phyloP scores from a whole-genome alignment of 1,140 invertebrate species.

The Rhagoletis pomonella region DNA sequence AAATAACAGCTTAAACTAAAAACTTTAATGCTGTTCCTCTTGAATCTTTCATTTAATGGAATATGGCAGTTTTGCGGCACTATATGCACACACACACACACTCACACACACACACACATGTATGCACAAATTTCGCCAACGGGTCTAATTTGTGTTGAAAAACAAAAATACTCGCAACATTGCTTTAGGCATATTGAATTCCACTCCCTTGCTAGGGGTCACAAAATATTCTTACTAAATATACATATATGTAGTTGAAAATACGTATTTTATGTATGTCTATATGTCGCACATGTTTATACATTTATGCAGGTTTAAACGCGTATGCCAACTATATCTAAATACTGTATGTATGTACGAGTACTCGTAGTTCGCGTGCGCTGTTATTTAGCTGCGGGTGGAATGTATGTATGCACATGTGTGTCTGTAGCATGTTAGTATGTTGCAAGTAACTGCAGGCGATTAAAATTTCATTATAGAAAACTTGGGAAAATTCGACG shows the following conservation, averaged over 20 bases:
- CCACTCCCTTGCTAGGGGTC: conserved; percentile 40
- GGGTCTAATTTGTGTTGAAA: conserved; percentile 55
- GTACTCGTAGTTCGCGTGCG: neutral
- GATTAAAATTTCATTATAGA: conserved; percentile 50
- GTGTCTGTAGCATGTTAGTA: neutral
- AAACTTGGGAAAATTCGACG: conserved; percentile 28
- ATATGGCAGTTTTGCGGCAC: too few relatives aligned
- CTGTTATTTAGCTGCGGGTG: neutral
- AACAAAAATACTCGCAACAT: conserved; percentile 52
- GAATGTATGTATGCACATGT: neutral
- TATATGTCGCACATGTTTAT: neutral
- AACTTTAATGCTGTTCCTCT: too few relatives aligned
- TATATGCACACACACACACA: neutral
- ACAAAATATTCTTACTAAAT: neutral
- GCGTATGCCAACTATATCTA: too few relatives aligned
- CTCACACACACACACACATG: neutral
- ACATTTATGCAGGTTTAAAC: too few relatives aligned
- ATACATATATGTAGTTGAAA: conserved; percentile 6
- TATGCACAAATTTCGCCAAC: neutral
- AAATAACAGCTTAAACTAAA: too few relatives aligned
- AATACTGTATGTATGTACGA: too few relatives aligned
- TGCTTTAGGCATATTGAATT: conserved; percentile 16
- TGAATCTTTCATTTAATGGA: too few relatives aligned
- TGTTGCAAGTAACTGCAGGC: conserved; percentile 30
- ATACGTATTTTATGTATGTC: neutral